These are phyloP conservation scores for Sebastolobus alascanus DNA, from an alignment of 2,797 vertebrate genomes.

Conservation along the genomic window DNA sequence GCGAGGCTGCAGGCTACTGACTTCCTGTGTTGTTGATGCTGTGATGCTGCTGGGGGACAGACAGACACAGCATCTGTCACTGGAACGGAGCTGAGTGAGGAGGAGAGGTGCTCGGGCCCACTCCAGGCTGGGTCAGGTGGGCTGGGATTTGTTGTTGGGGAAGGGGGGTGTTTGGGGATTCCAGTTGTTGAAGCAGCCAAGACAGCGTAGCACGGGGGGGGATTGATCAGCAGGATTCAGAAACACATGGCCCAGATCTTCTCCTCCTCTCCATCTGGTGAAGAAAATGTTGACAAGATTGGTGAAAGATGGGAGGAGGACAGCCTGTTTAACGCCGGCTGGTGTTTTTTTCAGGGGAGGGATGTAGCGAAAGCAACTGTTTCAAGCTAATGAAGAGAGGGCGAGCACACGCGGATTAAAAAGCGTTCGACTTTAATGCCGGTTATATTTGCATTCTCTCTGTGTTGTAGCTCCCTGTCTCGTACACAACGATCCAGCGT, in stretches of 20 bases:
- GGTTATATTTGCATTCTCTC: slow-evolving; percentile 20
- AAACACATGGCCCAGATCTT: slow-evolving; percentile 51
- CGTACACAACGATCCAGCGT: slow-evolving; percentile 6
- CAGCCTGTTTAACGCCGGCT: slow-evolving; percentile 45
- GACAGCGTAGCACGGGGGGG: slow-evolving; percentile 15
- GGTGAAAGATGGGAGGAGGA: slow-evolving; percentile 43
- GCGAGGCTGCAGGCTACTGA: slow-evolving; percentile 70
- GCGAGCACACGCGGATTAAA: slow-evolving; percentile 28
- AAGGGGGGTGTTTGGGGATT: slow-evolving; percentile 7
- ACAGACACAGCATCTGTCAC: slow-evolving; percentile 73
- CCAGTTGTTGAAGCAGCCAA: slow-evolving; percentile 34
- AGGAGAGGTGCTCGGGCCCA: slow-evolving; percentile 44
- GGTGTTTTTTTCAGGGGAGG: slow-evolving; percentile 27
- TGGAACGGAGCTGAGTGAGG: slow-evolving; percentile 55
- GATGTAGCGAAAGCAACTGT: slow-evolving; percentile 27
- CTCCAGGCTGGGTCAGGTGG: slow-evolving; percentile 54
- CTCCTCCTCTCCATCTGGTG: slow-evolving; percentile 23
- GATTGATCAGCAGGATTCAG: slow-evolving; percentile 39
- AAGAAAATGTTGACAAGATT: slow-evolving; percentile 40
- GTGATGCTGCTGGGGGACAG: slow-evolving; percentile 67
- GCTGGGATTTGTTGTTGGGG: slow-evolving; percentile 30
- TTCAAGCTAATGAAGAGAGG: slow-evolving; percentile 32
- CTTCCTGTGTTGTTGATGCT: slow-evolving; percentile 69
- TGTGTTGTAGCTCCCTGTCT: slow-evolving; percentile 19
- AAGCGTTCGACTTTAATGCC: not conserved